Percentiles rank a stretch among this genome's conserved stretches.
Conservation (phyloP, 1,140 invertebrate species). For the Cyclargus thomasi region DNA sequence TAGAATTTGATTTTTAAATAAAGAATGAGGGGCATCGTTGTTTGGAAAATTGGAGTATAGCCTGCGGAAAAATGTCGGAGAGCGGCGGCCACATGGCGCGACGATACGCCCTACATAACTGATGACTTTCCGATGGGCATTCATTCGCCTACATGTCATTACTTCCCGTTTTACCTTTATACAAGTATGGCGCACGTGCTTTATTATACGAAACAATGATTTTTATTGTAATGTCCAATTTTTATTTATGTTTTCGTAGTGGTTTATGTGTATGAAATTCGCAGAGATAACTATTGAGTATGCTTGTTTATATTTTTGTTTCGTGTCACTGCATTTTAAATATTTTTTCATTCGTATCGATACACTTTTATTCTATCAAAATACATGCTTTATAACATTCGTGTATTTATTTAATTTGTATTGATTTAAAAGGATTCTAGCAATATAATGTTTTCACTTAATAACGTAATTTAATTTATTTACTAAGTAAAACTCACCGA, state of each 20-base stretch:
- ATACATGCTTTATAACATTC: no score
- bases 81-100: constrained; percentile 62
- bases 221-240: constrained; percentile 13
- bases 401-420: no score
- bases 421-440: no score
- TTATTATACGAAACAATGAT: constrained; percentile 15
- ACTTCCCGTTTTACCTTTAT: constrained; percentile 24
- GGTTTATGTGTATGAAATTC: not conserved
- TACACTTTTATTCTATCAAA: no score
- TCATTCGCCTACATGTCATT: constrained; percentile 42
- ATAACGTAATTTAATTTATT: no score
- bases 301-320: not conserved
- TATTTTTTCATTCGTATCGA: not conserved
- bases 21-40: constrained; percentile 39
- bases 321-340: not conserved
- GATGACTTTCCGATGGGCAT: constrained; percentile 71
- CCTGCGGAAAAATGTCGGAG: constrained; percentile 62
- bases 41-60: constrained; percentile 63
- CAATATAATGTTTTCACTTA: no score
- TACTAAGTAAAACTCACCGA: no score
- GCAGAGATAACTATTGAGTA: not conserved
- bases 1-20: constrained; percentile 34
- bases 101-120: constrained; percentile 66
- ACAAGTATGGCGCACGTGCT: constrained; percentile 16
- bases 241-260: constrained; percentile 3